Evolutionary conservation across 1,140 invertebrate genomes (phyloP).

Genomic region (Pogonognathellus flavescens): DNA sequence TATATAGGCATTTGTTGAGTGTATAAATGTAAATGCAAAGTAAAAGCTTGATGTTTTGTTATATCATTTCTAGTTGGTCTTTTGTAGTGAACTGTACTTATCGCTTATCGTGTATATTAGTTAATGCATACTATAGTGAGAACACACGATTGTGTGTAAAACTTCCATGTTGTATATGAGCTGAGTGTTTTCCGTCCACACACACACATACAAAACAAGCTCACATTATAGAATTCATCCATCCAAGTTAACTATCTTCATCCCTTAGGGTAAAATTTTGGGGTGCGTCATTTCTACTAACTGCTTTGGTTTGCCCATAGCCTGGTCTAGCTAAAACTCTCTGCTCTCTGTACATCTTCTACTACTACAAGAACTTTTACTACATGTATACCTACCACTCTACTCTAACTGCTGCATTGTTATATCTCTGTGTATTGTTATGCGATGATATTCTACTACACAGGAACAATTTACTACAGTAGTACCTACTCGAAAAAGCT

Average conservation of each 20-base stretch:
- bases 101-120: too few relatives aligned
- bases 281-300: slow-evolving; percentile 7
- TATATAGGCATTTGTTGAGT: background rate
- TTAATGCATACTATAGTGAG: too few relatives aligned
- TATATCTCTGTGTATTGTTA: too few relatives aligned
- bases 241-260: slow-evolving; percentile 36
- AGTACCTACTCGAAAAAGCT: too few relatives aligned
- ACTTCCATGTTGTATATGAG: background rate
- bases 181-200: background rate
- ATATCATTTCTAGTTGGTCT: background rate
- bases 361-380: background rate
- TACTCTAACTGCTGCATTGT: background rate
- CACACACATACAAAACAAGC: background rate
- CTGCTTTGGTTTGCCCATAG: background rate
- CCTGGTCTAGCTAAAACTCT: background rate
- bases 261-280: slow-evolving; percentile 48
- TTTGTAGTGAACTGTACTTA: background rate
- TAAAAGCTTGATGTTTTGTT: slow-evolving; percentile 24
- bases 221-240: slow-evolving; percentile 6
- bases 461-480: too few relatives aligned
- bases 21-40: slow-evolving; percentile 18
- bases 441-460: too few relatives aligned
- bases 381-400: background rate
- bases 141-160: too few relatives aligned
- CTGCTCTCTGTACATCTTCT: background rate